Evolutionary conservation across 2,797 vertebrate genomes (phyloP), one percentile per base, ranked within the genome.

Genomic region (Eptatretus atami): DNA sequence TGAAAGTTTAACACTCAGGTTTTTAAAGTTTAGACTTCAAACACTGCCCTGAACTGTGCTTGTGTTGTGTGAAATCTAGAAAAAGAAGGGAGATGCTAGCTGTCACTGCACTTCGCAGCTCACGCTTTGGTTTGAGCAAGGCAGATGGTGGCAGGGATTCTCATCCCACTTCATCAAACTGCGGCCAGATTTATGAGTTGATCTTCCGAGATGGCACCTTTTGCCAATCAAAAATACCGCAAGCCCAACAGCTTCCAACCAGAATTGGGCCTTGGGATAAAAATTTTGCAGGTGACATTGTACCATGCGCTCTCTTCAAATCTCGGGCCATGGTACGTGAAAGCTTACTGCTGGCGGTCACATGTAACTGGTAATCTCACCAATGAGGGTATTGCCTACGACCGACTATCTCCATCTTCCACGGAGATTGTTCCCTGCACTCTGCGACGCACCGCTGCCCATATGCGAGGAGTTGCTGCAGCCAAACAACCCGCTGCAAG

Each of bases 141-240:
- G n/a, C 68, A 78, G 76, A 95, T 96, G 88, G 88, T 93, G 76
- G 86, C 87, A 2, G 88, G 88, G 72, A 96, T 93, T 84, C 73
- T 92, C 69, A 90, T 93, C 85, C 83, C 86, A 12, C 71, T 82
- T 73, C 74, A 76, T 69, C 80, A 81, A n/a, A 66, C 78, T 92
- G 55, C 79, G 77, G n/a, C n/a, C 68, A 81, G 70, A 85, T 96
- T 73, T 88, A 92, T 63, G 88, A 96, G 72, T 74, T 82, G 69
- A 76, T 96, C 63, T 94, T 96, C 70, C 78, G 81, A 10, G 86
- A 93, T 72, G 87, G 87, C 0, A 86, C 92, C 19, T 81, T 94
- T 94, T 71, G n/a, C 85, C 81, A 64, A 83, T 84, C 75, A 84
- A 88, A 71, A 86, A 90, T n/a, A n/a, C 72, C 81, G 77, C n/a